Conservation (phyloP, 53 echinoderm and acorn worm genomes). For the Crossaster papposus region DNA sequence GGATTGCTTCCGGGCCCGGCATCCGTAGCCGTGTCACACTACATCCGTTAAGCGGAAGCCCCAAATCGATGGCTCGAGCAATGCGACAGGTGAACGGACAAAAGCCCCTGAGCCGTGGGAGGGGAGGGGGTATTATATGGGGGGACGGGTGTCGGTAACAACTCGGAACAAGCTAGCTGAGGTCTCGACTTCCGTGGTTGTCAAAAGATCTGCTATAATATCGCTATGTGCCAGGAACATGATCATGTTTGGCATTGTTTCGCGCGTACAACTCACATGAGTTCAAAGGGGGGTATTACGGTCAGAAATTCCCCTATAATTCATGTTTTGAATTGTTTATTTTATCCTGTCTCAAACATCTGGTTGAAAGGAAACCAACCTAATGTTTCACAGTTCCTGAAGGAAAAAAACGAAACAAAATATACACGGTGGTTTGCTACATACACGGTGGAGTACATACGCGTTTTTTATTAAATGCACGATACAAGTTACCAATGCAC, state of each 20-base stretch:
- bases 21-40: constrained; percentile 23
- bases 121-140: not conserved
- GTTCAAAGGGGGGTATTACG: no score
- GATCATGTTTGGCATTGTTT: not conserved
- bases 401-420: no score
- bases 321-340: no score
- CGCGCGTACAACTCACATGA: not conserved
- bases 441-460: no score
- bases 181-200: constrained; percentile 9
- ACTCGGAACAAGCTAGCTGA: constrained; percentile 19
- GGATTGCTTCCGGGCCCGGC: constrained; percentile 35
- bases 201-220: not conserved
- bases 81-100: constrained; percentile 50
- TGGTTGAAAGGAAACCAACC: no score
- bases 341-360: no score
- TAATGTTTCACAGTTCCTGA: no score
- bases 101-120: constrained; percentile 11
- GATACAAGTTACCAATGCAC: no score
- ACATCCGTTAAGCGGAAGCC: constrained; percentile 46
- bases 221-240: not conserved
- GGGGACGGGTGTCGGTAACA: constrained; percentile 29
- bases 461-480: no score
- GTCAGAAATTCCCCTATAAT: no score
- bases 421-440: no score
- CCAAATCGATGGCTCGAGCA: constrained; percentile 53